Evolutionary conservation across 2,888 invertebrate genomes (phyloP).

Genomic region (Hirtodrosophila alboralis): DNA sequence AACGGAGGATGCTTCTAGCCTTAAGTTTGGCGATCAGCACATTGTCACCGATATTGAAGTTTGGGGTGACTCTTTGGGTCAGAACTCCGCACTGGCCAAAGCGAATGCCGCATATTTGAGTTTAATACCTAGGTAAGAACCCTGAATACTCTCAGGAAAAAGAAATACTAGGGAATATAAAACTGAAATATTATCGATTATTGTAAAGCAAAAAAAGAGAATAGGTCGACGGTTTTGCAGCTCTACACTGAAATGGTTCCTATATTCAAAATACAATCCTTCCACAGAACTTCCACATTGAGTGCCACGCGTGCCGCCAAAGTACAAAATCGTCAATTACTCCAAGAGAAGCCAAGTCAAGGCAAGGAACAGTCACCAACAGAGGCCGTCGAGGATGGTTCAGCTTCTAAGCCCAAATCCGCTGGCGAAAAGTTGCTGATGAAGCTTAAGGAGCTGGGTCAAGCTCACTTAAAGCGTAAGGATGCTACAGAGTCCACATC

Average conservation of each 20-base stretch:
- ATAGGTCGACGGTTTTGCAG: no score
- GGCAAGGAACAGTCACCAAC: slow-evolving; percentile 58
- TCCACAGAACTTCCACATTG: slow-evolving; percentile 81
- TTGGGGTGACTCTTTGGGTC: slow-evolving; percentile 90
- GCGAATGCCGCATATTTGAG: slow-evolving; percentile 84
- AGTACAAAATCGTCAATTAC: slow-evolving; percentile 83
- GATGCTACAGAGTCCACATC: slow-evolving; percentile 1
- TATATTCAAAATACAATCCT: neutral
- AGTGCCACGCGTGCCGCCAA: slow-evolving; percentile 82
- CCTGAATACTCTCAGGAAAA: no score
- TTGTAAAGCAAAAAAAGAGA: no score
- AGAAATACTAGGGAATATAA: no score
- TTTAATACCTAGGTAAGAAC: slow-evolving; percentile 80
- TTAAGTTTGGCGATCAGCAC: slow-evolving; percentile 87
- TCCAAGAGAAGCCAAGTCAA: slow-evolving; percentile 82
- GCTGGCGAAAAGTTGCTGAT: slow-evolving; percentile 66
- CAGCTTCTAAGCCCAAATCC: slow-evolving; percentile 59
- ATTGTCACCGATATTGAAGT: slow-evolving; percentile 92
- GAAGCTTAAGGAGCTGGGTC: slow-evolving; percentile 66
- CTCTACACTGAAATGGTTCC: no score
- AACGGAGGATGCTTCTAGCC: slow-evolving; percentile 87
- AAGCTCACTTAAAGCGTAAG: slow-evolving; percentile 52
- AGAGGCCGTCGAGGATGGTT: slow-evolving; percentile 53
- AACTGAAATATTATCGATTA: no score
- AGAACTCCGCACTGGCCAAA: slow-evolving; percentile 85